phyloP scores from a whole-genome alignment of 2,797 vertebrate genomes.

The Poecilia velifera region DNA sequence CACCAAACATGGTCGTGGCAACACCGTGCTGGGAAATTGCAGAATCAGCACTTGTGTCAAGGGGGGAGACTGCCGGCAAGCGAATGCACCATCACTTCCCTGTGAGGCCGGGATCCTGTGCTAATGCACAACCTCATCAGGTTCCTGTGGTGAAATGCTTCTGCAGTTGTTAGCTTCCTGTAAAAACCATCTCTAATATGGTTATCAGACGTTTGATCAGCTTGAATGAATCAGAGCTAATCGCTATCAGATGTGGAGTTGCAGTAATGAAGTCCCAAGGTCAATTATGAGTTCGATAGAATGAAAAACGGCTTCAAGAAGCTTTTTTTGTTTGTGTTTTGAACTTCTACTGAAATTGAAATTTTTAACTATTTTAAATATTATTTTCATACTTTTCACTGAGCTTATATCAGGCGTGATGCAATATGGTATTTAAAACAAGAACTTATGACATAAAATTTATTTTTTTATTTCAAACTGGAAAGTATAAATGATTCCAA shows the following conservation, averaged over 20 bases:
- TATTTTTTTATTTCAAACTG: not conserved
- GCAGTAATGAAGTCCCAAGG: constrained; percentile 4
- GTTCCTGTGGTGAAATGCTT: constrained; percentile 35
- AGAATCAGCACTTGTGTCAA: constrained; percentile 63
- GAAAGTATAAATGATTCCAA: not conserved
- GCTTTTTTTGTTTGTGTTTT: not conserved
- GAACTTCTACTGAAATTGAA: not conserved
- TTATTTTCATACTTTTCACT: not conserved
- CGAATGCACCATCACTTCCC: constrained; percentile 53
- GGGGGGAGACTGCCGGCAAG: constrained; percentile 48
- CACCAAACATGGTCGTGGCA: constrained; percentile 41
- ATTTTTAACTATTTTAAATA: not conserved
- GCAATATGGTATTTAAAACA: not conserved
- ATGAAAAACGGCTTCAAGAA: not conserved
- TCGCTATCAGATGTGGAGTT: constrained; percentile 28
- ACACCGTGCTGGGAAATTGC: constrained; percentile 61
- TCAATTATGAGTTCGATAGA: constrained; percentile 9
- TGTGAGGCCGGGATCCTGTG: constrained; percentile 31
- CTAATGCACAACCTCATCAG: constrained; percentile 52
- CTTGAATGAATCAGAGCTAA: constrained; percentile 27
- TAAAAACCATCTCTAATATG: constrained; percentile 42
- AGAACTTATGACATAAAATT: not conserved
- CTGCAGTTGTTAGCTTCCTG: constrained; percentile 44
- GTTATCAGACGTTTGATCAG: constrained; percentile 36
- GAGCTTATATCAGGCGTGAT: not conserved